Conservation (phyloP, 2,113 vertebrate species). For the Hydropotes inermis region DNA sequence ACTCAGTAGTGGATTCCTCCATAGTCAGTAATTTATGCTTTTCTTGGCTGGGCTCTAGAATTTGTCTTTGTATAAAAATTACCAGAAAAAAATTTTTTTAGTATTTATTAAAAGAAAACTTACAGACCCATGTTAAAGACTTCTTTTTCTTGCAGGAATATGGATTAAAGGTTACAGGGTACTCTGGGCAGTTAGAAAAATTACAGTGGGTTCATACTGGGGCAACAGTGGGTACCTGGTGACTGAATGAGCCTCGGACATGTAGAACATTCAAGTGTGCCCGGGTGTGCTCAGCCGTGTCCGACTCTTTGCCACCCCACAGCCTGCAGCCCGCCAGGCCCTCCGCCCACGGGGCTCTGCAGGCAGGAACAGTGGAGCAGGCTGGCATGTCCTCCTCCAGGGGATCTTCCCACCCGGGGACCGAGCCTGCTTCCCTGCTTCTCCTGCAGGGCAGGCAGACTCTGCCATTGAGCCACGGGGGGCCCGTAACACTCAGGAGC, state of each 20-base stretch:
- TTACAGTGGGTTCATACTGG: not conserved
- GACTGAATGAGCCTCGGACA: not conserved
- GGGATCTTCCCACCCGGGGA: fast-evolving
- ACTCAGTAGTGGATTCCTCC: not conserved
- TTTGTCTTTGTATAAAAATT: not conserved
- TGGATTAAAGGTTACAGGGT: not conserved
- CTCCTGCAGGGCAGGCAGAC: fast-evolving
- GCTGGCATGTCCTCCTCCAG: not conserved
- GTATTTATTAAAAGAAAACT: not conserved
- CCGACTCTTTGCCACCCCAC: fast-evolving
- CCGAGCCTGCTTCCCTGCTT: not conserved
- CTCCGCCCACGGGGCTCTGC: not conserved
- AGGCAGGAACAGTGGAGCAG: not conserved
- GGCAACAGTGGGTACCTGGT: not conserved
- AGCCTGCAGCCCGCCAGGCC: not conserved
- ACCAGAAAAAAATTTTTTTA: not conserved
- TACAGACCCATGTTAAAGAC: not conserved
- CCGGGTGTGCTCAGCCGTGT: fast-evolving
- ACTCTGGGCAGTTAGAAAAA: not conserved
- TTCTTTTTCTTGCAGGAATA: not conserved
- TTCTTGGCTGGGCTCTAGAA: not conserved
- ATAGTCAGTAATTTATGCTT: not conserved
- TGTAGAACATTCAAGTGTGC: not conserved
- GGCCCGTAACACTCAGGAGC: not conserved
- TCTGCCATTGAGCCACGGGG: fast-evolving